A percentile compares a stretch with the other conserved stretches of the same genome.
phyloP scores from a whole-genome alignment of 1,140 invertebrate genomes.

The Ditylenchus dipsaci region DNA sequence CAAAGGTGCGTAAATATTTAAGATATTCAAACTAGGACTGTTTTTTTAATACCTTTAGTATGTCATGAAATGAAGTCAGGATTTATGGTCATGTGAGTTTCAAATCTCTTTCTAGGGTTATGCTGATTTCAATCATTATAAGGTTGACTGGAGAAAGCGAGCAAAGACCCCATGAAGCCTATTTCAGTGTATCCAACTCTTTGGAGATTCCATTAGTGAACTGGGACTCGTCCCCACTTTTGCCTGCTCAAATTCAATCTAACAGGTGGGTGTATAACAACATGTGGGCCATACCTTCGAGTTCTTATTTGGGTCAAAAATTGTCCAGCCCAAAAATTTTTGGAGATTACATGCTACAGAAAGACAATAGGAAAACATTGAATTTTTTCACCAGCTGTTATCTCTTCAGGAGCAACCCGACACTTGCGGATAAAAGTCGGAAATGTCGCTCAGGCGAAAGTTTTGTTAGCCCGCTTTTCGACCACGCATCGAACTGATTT shows the following conservation, averaged over 20 bases:
- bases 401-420: no score
- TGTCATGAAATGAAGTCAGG: background rate
- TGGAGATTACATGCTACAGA: no score
- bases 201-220: slow-evolving; percentile 49
- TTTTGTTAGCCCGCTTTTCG: no score
- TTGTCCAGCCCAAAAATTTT: no score
- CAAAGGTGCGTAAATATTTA: slow-evolving; percentile 25
- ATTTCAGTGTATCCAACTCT: slow-evolving; percentile 36
- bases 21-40: background rate
- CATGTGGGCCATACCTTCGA: slow-evolving; percentile 3
- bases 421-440: no score
- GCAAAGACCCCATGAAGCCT: slow-evolving; percentile 41
- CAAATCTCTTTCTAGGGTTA: no score
- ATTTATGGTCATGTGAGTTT: background rate
- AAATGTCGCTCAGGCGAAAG: no score
- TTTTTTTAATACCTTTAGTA: slow-evolving; percentile 1
- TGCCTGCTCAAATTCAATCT: background rate
- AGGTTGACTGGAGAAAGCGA: slow-evolving; percentile 43
- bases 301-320: slow-evolving; percentile 1
- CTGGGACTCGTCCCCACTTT: slow-evolving; percentile 37
- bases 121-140: slow-evolving; percentile 43
- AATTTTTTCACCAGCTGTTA: no score
- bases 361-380: no score
- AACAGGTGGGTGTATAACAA: background rate
- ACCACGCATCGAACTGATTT: no score